Evolutionary conservation across 2,888 invertebrate genomes (phyloP).

Genomic region (Priocnemis perturbator): DNA sequence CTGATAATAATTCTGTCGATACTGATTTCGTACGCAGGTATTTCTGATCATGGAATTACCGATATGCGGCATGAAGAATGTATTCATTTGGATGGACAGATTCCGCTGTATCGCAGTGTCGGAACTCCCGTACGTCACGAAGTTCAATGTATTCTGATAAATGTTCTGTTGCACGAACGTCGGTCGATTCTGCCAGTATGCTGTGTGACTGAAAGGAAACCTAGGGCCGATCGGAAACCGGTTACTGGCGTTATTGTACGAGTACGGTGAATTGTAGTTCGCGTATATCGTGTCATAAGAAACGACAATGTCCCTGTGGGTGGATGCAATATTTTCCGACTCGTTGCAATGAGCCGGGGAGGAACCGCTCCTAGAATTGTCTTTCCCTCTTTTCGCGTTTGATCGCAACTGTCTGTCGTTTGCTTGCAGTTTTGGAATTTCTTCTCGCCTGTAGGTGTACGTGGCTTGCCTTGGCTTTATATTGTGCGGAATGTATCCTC

Average conservation of each 20-base stretch:
- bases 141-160: slow-evolving; percentile 36
- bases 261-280: slow-evolving; percentile 22
- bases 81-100: slow-evolving; percentile 39
- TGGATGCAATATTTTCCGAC: background rate
- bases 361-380: background rate
- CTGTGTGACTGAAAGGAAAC: slow-evolving; percentile 25
- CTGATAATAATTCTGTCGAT: slow-evolving; percentile 43
- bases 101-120: slow-evolving; percentile 33
- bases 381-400: slow-evolving; percentile 13
- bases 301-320: slow-evolving; percentile 21
- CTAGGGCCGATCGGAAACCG: background rate
- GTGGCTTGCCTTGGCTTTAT: slow-evolving; percentile 59
- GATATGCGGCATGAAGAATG: slow-evolving; percentile 28
- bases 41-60: slow-evolving; percentile 25
- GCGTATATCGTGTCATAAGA: slow-evolving; percentile 17
- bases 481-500: slow-evolving; percentile 63
- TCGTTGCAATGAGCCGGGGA: background rate
- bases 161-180: slow-evolving; percentile 22
- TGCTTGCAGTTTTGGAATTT: slow-evolving; percentile 45
- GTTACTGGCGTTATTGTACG: slow-evolving; percentile 26
- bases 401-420: slow-evolving; percentile 34
- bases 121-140: slow-evolving; percentile 21
- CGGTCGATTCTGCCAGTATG: slow-evolving; percentile 31
- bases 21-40: slow-evolving; percentile 45
- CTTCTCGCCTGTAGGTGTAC: slow-evolving; percentile 58